Percentiles rank a stretch among this genome's conserved stretches.
Evolutionary conservation across 2,113 vertebrate genomes (phyloP).

Genomic region (Upupa epops): DNA sequence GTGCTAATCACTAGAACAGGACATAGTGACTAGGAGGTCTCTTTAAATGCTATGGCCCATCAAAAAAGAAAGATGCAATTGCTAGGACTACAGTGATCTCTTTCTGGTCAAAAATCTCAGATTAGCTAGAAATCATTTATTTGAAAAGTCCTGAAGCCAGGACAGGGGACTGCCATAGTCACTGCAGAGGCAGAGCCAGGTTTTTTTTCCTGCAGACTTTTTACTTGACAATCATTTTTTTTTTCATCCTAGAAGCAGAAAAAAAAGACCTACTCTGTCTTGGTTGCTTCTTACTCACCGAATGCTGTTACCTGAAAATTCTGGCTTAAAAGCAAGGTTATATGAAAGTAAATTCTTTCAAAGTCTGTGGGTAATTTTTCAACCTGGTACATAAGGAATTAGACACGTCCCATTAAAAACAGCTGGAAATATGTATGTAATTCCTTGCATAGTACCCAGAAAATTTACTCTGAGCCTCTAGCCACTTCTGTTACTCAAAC

Average conservation of each 20-base stretch:
- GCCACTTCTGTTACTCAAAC: constrained; percentile 42
- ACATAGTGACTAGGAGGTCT: not conserved
- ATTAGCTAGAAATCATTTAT: not conserved
- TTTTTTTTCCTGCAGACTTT: not conserved
- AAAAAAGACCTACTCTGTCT: not conserved
- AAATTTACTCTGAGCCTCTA: constrained; percentile 39
- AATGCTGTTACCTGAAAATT: not conserved
- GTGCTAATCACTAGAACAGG: not conserved
- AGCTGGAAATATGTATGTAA: constrained; percentile 43
- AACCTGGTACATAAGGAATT: not conserved
- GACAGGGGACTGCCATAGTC: not conserved
- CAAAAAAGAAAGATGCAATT: not conserved
- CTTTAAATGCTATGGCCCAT: not conserved
- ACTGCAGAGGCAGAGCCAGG: not conserved
- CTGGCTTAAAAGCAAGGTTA: not conserved
- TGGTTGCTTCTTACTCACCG: not conserved
- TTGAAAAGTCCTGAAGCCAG: not conserved
- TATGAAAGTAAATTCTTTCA: constrained; percentile 2
- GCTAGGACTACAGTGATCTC: not conserved
- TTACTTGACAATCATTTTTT: not conserved
- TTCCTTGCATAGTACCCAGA: constrained; percentile 5
- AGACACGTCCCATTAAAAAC: constrained; percentile 11
- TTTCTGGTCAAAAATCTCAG: not conserved
- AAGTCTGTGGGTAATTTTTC: constrained; percentile 17
- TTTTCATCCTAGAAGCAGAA: not conserved